Conservation (phyloP, 2,113 vertebrate species). For the Leptobrachium leishanense region DNA sequence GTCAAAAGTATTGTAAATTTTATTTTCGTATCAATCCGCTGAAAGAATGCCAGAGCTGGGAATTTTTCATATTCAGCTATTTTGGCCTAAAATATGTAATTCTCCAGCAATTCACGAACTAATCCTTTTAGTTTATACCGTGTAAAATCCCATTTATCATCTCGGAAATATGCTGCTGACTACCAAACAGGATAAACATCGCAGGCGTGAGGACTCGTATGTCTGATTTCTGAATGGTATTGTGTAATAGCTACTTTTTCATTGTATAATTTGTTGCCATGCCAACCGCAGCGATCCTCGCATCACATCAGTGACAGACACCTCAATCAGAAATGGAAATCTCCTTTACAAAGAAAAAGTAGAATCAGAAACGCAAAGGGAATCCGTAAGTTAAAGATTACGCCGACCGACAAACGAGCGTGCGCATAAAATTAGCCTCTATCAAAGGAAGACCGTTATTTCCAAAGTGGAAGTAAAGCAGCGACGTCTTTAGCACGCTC, state of each 20-base stretch:
- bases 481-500: too few species aligned
- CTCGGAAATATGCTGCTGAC: background rate
- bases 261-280: conserved; percentile 28
- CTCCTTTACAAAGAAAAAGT: conserved; percentile 19
- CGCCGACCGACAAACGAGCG: background rate
- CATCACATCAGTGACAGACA: background rate
- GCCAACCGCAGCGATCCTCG: conserved; percentile 3
- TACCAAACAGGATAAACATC: background rate
- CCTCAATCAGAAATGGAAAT: conserved; percentile 42
- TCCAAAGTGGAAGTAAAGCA: conserved; percentile 17
- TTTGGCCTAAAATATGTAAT: too few species aligned
- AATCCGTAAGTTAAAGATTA: background rate
- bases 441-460: conserved; percentile 11
- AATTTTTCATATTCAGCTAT: too few species aligned
- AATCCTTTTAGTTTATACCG: too few species aligned
- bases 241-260: conserved; percentile 4
- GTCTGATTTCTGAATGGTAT: background rate
- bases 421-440: conserved; percentile 21
- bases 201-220: background rate
- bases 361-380: conserved; percentile 14
- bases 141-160: conserved; percentile 19
- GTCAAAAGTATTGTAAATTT: too few species aligned
- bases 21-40: too few species aligned
- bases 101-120: too few species aligned
- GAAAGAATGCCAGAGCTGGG: too few species aligned